Base-by-base conservation (phyloP, 2,113 vertebrate species). In the Narcine bancroftii region DNA sequence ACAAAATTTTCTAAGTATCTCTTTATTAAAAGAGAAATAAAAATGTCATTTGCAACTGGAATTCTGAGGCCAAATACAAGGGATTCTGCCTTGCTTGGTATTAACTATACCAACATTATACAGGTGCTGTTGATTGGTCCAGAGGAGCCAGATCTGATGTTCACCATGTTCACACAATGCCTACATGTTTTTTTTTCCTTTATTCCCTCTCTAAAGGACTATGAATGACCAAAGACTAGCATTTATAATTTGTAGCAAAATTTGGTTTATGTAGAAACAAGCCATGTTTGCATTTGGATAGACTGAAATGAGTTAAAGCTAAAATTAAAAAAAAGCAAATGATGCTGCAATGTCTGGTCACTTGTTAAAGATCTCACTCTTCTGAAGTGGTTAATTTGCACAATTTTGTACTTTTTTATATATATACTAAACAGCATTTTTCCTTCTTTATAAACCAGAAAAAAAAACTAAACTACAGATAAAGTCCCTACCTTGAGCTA, bases 221-320 rank as follows among this genome's bases (percentile, higher is more conserved):
- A 93, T 92, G 93, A 96, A 95, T 94, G 94, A 95, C 95, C 94
- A 94, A 94, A 94, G 94, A 94, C 93, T 95, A 93, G 94, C 94
- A 93, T 95, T 96, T 95, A 94, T 95, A 92, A 95, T 95, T 96
- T 96, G 96, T 97, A 96, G 95, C 93, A 95, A 96, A 97, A 96
- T 97, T 97, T 97, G 96, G 96, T 96, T 95, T 95, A 95, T 97
- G 95, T 97, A 97, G 96, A 96, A 97, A 97, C 96, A 96, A 96
- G 95, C 93, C 94, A 95, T 95, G 94, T 95, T 97, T 97, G 96
- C 96, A 97, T 96, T 96, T 97, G 95, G 96, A 96, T 96, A 96
- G 95, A 95, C 95, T 96, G 95, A 96, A 97, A 97, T 94, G 95
- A 97, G 95, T 96, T 97, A 96, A 98, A 97, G 96, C 96, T 96